Evolutionary conservation across 1,140 invertebrate species (phyloP).

Genomic region (Drosophila ercepeae): DNA sequence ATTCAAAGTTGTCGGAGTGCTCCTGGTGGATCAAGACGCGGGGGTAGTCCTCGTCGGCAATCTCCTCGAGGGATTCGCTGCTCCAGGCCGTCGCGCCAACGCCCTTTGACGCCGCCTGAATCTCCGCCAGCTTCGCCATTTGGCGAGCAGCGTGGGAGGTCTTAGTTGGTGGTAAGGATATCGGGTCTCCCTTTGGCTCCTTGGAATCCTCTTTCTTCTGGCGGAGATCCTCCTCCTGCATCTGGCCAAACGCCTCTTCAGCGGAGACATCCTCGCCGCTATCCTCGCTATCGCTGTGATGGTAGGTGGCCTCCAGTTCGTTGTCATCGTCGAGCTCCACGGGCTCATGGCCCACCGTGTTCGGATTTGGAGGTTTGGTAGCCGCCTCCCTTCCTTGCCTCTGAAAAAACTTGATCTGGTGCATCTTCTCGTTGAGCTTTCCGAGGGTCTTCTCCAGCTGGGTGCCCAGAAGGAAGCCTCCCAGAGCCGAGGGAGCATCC

Average conservation of each 20-base stretch:
- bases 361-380: conserved; percentile 35
- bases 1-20: conserved; percentile 72
- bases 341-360: conserved; percentile 65
- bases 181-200: neutral
- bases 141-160: conserved; percentile 35
- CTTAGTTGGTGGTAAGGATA: conserved; percentile 22
- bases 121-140: conserved; percentile 47
- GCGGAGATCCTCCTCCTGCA: conserved; percentile 9
- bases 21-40: conserved; percentile 80
- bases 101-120: conserved; percentile 43
- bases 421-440: conserved; percentile 71
- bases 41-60: conserved; percentile 62
- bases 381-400: neutral
- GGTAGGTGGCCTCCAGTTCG: conserved; percentile 64
- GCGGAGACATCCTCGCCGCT: conserved; percentile 51
- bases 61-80: conserved; percentile 65
- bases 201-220: neutral
- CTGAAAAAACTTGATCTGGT: conserved; percentile 72
- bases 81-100: conserved; percentile 56
- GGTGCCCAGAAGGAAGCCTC: conserved; percentile 12
- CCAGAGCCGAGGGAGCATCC: neutral
- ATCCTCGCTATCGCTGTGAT: conserved; percentile 63
- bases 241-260: conserved; percentile 48
- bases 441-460: conserved; percentile 61
- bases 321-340: conserved; percentile 67